Percentiles rank a stretch among this genome's conserved stretches.
phyloP scores from a whole-genome alignment of 2,797 vertebrate species.

The Mormyrus proboscirostris region DNA sequence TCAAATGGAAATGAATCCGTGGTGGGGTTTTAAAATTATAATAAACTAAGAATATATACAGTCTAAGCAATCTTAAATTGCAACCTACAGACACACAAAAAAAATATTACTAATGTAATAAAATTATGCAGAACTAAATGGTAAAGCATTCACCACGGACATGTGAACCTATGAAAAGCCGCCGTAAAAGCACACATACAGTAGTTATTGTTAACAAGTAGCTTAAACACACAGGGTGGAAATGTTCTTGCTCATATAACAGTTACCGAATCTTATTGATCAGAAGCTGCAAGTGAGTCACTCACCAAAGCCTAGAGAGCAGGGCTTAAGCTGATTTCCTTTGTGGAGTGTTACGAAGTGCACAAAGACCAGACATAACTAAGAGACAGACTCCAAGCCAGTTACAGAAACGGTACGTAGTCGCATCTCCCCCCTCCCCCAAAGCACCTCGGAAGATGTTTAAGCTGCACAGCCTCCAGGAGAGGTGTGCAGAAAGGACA shows the following conservation, averaged over 20 bases:
- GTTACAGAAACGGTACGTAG: neutral
- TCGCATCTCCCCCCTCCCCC: neutral
- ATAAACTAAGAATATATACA: neutral
- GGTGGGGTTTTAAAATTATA: neutral
- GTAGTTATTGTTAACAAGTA: neutral
- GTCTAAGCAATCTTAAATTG: neutral
- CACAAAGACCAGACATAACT: neutral
- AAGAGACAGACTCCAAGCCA: neutral
- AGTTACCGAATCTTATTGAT: neutral
- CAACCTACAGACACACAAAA: neutral
- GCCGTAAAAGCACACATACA: neutral
- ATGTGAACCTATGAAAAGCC: neutral
- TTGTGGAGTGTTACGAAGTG: neutral
- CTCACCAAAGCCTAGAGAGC: neutral
- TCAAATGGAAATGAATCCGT: neutral
- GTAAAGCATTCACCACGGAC: neutral
- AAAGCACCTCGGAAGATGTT: neutral
- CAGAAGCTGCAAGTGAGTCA: neutral
- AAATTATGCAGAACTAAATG: neutral
- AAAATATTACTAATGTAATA: neutral
- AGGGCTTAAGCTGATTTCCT: neutral
- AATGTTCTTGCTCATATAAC: neutral
- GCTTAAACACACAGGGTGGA: neutral
- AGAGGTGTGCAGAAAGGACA: neutral
- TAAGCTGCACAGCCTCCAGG: neutral